These are phyloP conservation scores for Microhierax caerulescens DNA, from an alignment of 2,797 vertebrate species.

Conservation along the genomic window DNA sequence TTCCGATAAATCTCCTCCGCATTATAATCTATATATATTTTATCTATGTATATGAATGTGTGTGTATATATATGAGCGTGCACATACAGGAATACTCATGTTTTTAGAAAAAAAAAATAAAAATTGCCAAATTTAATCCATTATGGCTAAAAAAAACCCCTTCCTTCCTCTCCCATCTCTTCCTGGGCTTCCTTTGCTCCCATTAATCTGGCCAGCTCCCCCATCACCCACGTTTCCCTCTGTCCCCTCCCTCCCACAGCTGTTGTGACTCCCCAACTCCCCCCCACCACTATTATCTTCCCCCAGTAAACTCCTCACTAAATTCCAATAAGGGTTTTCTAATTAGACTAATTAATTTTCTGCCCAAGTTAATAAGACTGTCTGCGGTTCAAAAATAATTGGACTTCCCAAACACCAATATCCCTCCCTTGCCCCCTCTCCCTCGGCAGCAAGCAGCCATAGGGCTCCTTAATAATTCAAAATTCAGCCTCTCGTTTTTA, in stretches of 20 bases:
- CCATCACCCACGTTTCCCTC: not conserved
- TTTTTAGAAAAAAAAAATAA: not conserved
- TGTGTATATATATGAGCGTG: not conserved
- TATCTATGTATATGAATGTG: not conserved
- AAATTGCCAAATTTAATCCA: not conserved
- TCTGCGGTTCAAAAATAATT: conserved; percentile 81
- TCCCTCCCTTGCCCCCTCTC: conserved; percentile 61
- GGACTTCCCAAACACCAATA: conserved; percentile 76
- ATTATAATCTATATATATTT: not conserved
- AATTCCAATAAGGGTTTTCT: conserved; percentile 80
- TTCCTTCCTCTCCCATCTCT: not conserved
- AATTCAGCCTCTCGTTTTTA: conserved; percentile 68
- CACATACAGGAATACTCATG: not conserved
- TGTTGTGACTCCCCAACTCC: not conserved
- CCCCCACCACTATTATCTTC: not conserved
- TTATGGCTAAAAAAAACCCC: not conserved
- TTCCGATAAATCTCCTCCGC: conserved; percentile 18
- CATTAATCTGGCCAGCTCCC: conserved; percentile 10
- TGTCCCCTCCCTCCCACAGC: not conserved
- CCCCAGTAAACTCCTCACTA: conserved; percentile 73
- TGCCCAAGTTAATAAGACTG: conserved; percentile 83
- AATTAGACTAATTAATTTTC: conserved; percentile 86
- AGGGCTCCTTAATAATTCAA: conserved; percentile 73
- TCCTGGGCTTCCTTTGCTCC: not conserved
- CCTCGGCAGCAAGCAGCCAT: conserved; percentile 46